Conservation (phyloP, 2,888 invertebrate species). For the Carabus problematicus region DNA sequence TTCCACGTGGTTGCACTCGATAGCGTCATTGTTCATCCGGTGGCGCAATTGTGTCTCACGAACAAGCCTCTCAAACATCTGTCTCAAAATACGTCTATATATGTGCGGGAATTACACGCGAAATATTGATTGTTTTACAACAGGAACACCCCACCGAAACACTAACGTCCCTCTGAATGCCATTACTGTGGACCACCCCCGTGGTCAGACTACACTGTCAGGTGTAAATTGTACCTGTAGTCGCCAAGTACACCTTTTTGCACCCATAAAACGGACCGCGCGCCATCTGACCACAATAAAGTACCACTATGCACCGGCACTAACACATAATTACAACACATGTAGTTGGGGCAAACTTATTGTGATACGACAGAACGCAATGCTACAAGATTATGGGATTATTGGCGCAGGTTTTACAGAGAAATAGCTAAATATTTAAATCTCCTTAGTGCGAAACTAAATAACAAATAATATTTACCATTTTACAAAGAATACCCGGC, state of each 20-base stretch:
- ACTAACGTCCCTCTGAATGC: not conserved
- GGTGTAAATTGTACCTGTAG: constrained; percentile 19
- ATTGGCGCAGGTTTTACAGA: too few species aligned
- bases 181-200: constrained; percentile 9
- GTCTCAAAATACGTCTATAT: too few species aligned
- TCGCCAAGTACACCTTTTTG: constrained; percentile 16
- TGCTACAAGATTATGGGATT: not conserved
- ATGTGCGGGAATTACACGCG: too few species aligned
- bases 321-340: constrained; percentile 28
- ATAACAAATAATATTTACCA: too few species aligned
- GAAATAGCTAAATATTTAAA: too few species aligned
- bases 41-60: not conserved
- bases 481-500: too few species aligned
- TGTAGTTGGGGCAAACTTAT: constrained; percentile 14
- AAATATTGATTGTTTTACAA: too few species aligned
- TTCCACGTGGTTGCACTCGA: constrained; percentile 35
- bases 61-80: too few species aligned
- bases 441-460: too few species aligned
- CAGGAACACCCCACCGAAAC: too few species aligned
- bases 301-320: constrained; percentile 11
- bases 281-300: constrained; percentile 25
- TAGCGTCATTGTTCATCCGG: constrained; percentile 37
- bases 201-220: not conserved
- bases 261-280: constrained; percentile 14
- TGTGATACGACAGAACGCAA: constrained; percentile 12